These are phyloP conservation scores for Cantharis flavilabris DNA, from an alignment of 2,888 invertebrate species.

Conservation along the genomic window DNA sequence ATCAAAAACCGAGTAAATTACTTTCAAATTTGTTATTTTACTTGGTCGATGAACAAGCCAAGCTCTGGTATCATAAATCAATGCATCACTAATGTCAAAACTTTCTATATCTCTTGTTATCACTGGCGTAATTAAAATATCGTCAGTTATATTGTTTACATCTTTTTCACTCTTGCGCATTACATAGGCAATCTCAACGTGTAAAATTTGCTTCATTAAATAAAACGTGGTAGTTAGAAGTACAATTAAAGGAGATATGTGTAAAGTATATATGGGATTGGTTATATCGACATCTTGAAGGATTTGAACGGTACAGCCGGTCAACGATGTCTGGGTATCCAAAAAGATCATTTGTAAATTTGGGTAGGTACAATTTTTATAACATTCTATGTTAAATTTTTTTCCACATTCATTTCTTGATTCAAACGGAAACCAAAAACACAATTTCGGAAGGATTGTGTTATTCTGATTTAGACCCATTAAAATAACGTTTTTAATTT, in stretches of 20 bases:
- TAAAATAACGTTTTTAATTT: background rate
- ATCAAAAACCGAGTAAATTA: background rate
- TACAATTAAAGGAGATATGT: background rate
- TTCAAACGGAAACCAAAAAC: background rate
- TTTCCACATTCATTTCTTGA: constrained; percentile 1
- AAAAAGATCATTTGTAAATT: background rate
- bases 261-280: too few species aligned
- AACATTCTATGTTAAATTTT: background rate
- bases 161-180: background rate
- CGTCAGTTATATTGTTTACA: background rate
- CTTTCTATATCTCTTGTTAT: background rate
- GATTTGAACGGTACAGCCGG: background rate
- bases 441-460: background rate
- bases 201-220: background rate
- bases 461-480: background rate
- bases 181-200: background rate
- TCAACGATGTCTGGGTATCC: background rate
- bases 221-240: background rate
- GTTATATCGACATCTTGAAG: background rate
- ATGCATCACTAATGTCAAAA: background rate
- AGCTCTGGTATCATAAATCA: background rate
- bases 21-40: background rate
- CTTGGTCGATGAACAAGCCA: constrained; percentile 1
- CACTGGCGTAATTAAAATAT: background rate
- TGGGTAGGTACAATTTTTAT: background rate